phyloP scores from a whole-genome alignment of 2,797 vertebrate species.

The Karalla daura region DNA sequence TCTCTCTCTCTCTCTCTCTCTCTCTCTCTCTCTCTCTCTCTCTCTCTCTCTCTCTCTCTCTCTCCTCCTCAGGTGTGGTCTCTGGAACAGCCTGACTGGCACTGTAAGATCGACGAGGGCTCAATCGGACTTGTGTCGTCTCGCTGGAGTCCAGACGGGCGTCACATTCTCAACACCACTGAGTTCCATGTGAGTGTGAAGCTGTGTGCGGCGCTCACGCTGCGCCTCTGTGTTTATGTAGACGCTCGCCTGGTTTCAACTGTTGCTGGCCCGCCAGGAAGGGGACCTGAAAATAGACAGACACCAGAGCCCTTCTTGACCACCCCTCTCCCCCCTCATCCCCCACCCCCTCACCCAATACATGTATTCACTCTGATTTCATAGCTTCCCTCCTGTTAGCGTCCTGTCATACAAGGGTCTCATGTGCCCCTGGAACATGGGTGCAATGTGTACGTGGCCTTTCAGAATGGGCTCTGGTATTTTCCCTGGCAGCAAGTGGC shows the following conservation, averaged over 20 bases:
- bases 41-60: too few relatives aligned
- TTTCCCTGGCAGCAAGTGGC: conserved; percentile 33
- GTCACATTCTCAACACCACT: conserved; percentile 98
- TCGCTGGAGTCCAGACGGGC: conserved; percentile 97
- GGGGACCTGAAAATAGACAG: conserved; percentile 84
- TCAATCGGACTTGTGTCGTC: conserved; percentile 95
- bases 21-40: too few relatives aligned
- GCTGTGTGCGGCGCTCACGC: too few relatives aligned
- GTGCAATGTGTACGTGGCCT: conserved; percentile 49
- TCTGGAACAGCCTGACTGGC: conserved; percentile 95
- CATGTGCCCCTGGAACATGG: conserved; percentile 63
- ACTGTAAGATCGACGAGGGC: conserved; percentile 98
- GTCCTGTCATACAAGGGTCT: conserved; percentile 74
- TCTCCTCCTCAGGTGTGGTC: conserved; percentile 99
- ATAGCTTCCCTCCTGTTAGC: conserved; percentile 73
- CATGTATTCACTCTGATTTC: conserved; percentile 80
- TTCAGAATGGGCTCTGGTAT: conserved; percentile 36
- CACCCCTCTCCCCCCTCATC: conserved; percentile 32
- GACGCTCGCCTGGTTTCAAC: conserved; percentile 79
- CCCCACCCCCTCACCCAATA: conserved; percentile 57
- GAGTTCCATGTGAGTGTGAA: conserved; percentile 96
- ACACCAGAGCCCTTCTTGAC: conserved; percentile 78
- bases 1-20: too few relatives aligned
- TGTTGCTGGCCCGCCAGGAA: conserved; percentile 84
- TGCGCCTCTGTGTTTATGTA: conserved; percentile 66